Base-by-base conservation (phyloP, 92 coral and sea anemone genomes). In the Porites lobata region DNA sequence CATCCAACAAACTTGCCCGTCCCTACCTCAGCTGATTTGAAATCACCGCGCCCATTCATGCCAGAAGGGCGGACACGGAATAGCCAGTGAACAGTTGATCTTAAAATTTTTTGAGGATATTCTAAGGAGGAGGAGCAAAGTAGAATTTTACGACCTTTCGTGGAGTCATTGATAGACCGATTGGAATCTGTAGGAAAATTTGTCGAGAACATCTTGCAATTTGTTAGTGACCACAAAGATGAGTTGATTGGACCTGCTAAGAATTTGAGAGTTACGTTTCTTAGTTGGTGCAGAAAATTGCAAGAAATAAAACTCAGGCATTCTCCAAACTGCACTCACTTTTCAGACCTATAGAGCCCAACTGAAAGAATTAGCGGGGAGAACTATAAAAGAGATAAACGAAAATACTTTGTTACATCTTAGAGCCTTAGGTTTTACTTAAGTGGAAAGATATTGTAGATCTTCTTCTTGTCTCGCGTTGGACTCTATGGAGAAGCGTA, bases 241-340 rank as follows among this genome's bases (percentile, higher is more conserved):
- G 90, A 84, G 56, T 56, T 92, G 75, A 61, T 67, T 79, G 88
- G 89, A 71, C 93, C 61, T 58, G 81, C 69, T 76, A 17, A 7
- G 4, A 76, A 58, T 26, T 76, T 76, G 38, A 58, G 81, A 52
- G 20, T 57, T 58, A 24, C 32, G 69, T 87, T 66, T 52, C 91
- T 85, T 77, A 82, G 80, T 56, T 92, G 93, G 95, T 92, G 93
- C 66, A 85, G 95, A 57, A 92, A 86, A 90, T 72, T 89, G 26
- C 87, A 85, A 81, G 91, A 89, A 58, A 77, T 51, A 50, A 90
- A 71, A 76, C 94, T 77, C 14, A 88, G 90, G 54, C n/a, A 50
- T 65, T 79, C 82, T 75, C 92, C 88, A 85, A 62, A 83, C 79
- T 90, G 86, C 29, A 84, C 93, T 13, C 87, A 89, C 73, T 85